Percentiles rank a stretch among this genome's conserved stretches.
Conservation (phyloP, 2,888 invertebrate species). For the Thera obeliscata region DNA sequence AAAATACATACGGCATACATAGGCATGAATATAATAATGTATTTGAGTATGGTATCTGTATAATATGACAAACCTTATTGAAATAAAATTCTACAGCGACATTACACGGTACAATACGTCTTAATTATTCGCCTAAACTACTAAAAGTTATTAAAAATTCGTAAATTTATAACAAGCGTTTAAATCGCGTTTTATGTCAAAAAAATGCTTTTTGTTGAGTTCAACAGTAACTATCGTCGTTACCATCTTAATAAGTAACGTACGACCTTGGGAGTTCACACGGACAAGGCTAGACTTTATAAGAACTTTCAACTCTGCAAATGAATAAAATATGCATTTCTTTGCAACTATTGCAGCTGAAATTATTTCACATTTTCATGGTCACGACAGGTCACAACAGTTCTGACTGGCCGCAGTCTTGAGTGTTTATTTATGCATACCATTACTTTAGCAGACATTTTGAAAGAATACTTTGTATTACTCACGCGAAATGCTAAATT, state of each 20-base stretch:
- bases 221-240: constrained; percentile 34
- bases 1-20: too few species aligned
- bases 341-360: constrained; percentile 4
- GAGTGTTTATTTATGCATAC: constrained; percentile 16
- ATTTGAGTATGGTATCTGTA: too few species aligned
- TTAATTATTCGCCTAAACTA: constrained; percentile 8
- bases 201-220: constrained; percentile 26
- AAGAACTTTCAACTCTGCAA: constrained; percentile 42
- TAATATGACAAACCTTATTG: too few species aligned
- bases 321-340: constrained; percentile 27
- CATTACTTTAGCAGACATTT: neutral
- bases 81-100: neutral
- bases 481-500: too few species aligned
- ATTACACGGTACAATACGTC: constrained; percentile 4
- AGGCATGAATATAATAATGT: too few species aligned
- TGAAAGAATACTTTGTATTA: too few species aligned
- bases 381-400: constrained; percentile 13
- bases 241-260: constrained; percentile 34
- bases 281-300: constrained; percentile 48
- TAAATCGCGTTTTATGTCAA: constrained; percentile 32
- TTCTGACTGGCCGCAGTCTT: constrained; percentile 13
- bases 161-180: constrained; percentile 16
- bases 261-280: constrained; percentile 45
- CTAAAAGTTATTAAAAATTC: constrained; percentile 6
- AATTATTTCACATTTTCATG: constrained; percentile 13